Evolutionary conservation across 2,113 vertebrate genomes (phyloP).

Genomic region (Bubo bubo): DNA sequence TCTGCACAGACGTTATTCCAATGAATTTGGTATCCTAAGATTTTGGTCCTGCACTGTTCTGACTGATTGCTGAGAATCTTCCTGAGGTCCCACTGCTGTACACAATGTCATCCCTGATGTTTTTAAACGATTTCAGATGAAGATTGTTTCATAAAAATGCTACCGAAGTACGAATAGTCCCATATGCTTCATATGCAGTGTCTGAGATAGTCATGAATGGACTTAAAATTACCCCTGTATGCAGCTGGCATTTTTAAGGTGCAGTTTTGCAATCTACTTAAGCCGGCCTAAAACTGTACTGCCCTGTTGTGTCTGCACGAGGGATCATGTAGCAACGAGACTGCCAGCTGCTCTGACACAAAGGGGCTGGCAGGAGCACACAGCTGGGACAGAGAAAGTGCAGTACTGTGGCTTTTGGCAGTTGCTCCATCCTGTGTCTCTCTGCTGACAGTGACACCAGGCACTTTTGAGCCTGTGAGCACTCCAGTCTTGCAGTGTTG

Average conservation of each 20-base stretch:
- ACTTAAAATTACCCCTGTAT: not conserved
- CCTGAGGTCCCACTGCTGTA: not conserved
- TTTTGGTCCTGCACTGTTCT: not conserved
- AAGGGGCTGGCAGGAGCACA: not conserved
- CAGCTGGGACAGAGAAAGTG: not conserved
- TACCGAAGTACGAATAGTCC: not conserved
- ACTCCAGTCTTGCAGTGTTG: not conserved
- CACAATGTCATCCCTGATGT: not conserved
- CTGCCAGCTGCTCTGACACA: not conserved
- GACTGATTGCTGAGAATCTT: not conserved
- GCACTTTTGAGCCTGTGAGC: not conserved
- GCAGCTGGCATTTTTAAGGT: slow-evolving; percentile 15
- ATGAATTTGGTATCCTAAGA: not conserved
- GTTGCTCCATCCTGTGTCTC: not conserved
- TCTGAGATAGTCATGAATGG: not conserved
- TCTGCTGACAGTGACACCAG: not conserved
- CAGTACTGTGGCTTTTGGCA: not conserved
- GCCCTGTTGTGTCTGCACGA: not conserved
- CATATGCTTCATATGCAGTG: not conserved
- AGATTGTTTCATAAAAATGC: not conserved
- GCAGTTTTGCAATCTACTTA: not conserved
- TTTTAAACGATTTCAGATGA: not conserved
- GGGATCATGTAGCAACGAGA: not conserved
- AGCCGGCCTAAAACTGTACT: not conserved
- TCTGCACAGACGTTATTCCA: not conserved